phyloP scores from a whole-genome alignment of 2,797 vertebrate genomes.

The Oreonectes daqikongensis region DNA sequence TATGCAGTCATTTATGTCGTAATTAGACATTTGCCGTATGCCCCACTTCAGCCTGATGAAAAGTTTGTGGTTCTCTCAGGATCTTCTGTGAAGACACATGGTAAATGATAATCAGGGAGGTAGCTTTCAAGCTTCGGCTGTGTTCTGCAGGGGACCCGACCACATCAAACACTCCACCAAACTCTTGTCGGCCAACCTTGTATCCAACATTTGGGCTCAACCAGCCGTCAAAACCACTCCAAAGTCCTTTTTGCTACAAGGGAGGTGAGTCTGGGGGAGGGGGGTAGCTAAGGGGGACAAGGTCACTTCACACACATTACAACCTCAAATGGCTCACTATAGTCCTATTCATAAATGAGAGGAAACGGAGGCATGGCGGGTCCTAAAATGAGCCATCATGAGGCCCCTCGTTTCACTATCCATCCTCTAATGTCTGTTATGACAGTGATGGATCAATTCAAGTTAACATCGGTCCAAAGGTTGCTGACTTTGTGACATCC shows the following conservation, averaged over 20 bases:
- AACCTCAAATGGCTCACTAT: constrained; percentile 68
- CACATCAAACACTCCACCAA: constrained; percentile 40
- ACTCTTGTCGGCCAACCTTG: constrained; percentile 15
- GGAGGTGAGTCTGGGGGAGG: constrained; percentile 35
- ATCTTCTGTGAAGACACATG: constrained; percentile 15
- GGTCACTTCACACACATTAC: constrained; percentile 63
- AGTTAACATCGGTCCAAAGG: constrained; percentile 40
- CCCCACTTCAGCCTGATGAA: neutral
- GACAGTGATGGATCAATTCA: constrained; percentile 55
- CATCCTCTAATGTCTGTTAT: constrained; percentile 38
- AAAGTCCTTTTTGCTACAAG: constrained; percentile 37
- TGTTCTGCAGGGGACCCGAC: constrained; percentile 29
- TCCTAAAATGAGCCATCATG: constrained; percentile 49
- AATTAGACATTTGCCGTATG: constrained; percentile 19
- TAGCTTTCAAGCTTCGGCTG: constrained; percentile 29
- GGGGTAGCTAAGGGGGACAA: constrained; percentile 46
- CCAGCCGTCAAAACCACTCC: constrained; percentile 43
- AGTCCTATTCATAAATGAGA: constrained; percentile 51
- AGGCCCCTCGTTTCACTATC: neutral
- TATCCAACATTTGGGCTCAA: constrained; percentile 45
- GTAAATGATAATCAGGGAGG: constrained; percentile 39
- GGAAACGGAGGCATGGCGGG: constrained; percentile 48
- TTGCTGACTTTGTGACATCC: constrained; percentile 31
- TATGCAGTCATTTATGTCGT: neutral
- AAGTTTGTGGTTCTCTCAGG: constrained; percentile 15